Conservation (phyloP, 1,140 invertebrate genomes). For the Lepidurus arcticus region DNA sequence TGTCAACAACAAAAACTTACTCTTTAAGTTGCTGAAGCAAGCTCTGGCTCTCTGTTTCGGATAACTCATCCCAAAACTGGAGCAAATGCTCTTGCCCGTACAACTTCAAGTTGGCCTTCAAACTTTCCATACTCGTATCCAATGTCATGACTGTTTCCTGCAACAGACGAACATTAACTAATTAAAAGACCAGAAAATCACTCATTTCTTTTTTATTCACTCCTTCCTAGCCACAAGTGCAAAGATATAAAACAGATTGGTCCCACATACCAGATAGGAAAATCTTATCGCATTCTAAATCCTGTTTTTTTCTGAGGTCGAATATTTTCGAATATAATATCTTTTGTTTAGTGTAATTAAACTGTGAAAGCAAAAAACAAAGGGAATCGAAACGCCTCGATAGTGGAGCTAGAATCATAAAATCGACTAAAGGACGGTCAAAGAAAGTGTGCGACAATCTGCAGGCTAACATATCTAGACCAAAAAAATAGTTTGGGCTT, state of each 20-base stretch:
- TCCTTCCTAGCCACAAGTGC: neutral
- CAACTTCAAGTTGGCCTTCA: slow-evolving; percentile 43
- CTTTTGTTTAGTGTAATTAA: no score
- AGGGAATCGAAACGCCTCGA: no score
- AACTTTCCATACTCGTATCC: slow-evolving; percentile 38
- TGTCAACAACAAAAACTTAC: neutral
- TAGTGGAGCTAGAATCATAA: no score
- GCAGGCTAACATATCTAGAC: no score
- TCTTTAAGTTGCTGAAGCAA: slow-evolving; percentile 29
- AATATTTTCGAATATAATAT: no score
- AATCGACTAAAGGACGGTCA: no score
- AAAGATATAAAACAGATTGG: neutral
- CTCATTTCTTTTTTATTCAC: neutral
- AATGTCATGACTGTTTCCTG: slow-evolving; percentile 20
- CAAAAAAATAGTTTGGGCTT: no score
- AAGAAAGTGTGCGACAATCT: no score
- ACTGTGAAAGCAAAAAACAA: no score
- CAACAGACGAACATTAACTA: neutral
- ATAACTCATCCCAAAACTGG: slow-evolving; percentile 71
- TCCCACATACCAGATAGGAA: slow-evolving; percentile 3
- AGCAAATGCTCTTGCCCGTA: slow-evolving; percentile 75
- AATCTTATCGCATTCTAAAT: neutral
- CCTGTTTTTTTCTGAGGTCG: neutral
- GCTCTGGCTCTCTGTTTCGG: slow-evolving; percentile 50
- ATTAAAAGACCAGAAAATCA: neutral